Evolutionary conservation across 2,113 vertebrate species (phyloP), one percentile per base, ranked within the genome.

Genomic region (Taurulus bubalis): DNA sequence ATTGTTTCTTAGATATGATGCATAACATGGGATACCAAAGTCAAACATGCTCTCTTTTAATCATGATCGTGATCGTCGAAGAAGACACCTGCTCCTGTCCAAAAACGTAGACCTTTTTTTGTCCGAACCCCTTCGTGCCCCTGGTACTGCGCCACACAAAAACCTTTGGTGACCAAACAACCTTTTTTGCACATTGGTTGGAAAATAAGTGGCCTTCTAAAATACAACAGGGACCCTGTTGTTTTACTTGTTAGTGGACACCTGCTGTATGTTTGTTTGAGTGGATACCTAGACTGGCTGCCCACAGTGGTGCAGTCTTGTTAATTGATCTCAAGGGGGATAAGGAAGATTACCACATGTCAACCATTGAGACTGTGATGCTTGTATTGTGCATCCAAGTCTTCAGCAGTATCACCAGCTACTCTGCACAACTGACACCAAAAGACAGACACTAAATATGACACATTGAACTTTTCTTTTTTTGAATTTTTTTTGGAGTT

Each of bases 311-410:
- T 42, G 47, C 34, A 55, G 9, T 36, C 34, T 51, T 47, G 51
- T 36, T 66, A 55, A 56, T 66, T 76, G 42, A 26, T 55, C 62
- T 64, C n/a, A 12, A 11, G 30, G 40, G 49, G 24, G 51, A 45
- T 16, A 3, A 18, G 4, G 42, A 51, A 12, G 30, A 14, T 38
- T 16, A 36, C 18, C 1, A 49, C 22, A 45, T 60, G 20, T 49
- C 18, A 15, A 64, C 59, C 30, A 22, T 40, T 42, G 34, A 38
- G 9, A 53, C 45, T 64, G 1, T 15, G 22, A 38, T 40, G 18
- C 36, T 4, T 15, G 2, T 8, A 22, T 26, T 49, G 30, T 40
- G 38, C 38, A 10, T 40, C 38, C 10, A 40, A 40, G 5, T 36
- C 3, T 55, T 42, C 32, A 14, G 12, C 14, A 12, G 14, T 64